Percentiles rank a stretch among this genome's conserved stretches.
These are phyloP conservation scores for Himalopsyche tibetana DNA, from an alignment of 2,888 invertebrate species.

Conservation along the genomic window DNA sequence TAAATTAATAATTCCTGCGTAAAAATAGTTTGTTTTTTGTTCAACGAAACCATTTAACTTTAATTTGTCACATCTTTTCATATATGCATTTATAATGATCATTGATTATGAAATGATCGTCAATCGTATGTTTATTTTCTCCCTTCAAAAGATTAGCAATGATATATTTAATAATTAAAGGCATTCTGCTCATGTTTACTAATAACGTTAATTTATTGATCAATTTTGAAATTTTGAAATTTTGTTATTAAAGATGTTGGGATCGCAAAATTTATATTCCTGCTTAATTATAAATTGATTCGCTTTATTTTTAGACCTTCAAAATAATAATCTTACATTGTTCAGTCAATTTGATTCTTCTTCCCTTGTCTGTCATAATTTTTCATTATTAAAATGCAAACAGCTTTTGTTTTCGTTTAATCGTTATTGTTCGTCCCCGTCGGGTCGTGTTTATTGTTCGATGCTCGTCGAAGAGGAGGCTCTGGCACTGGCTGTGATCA, in stretches of 20 bases:
- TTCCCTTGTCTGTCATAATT: slow-evolving; percentile 22
- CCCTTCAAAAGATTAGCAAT: no score
- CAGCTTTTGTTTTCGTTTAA: slow-evolving; percentile 34
- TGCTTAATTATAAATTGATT: slow-evolving; percentile 14
- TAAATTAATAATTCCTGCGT: no score
- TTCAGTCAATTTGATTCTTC: slow-evolving; percentile 17
- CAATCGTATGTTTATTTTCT: no score
- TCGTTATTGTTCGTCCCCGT: slow-evolving; percentile 27
- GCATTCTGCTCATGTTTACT: no score
- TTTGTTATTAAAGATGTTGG: neutral
- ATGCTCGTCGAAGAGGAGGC: slow-evolving; percentile 17
- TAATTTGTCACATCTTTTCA: no score
- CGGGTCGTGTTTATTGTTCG: slow-evolving; percentile 32
- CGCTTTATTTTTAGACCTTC: neutral
- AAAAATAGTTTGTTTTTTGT: no score
- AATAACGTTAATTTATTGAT: no score
- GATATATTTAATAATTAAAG: no score
- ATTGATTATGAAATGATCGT: no score
- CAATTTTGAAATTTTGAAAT: neutral
- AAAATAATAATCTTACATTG: slow-evolving; percentile 23
- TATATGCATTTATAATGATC: no score
- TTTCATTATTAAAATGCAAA: slow-evolving; percentile 30
- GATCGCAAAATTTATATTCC: neutral
- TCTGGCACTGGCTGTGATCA: slow-evolving; percentile 32
- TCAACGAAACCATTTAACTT: no score